Base-by-base conservation (phyloP, 2,888 invertebrate species). In the Lasioglossum oenotherae region DNA sequence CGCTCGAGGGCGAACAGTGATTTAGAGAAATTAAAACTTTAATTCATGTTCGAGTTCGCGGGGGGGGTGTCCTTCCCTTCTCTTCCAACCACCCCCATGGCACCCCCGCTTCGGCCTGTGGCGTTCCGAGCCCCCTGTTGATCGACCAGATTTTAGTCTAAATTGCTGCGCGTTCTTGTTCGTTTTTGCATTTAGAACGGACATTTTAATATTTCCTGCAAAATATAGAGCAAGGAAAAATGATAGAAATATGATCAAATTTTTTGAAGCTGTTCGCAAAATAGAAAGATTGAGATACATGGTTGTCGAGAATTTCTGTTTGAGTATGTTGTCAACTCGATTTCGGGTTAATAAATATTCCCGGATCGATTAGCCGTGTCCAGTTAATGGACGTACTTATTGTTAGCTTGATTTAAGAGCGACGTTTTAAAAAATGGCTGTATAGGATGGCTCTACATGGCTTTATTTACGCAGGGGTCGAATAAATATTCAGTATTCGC, bases 21-120 rank as follows among this genome's bases (percentile, higher is more conserved):
- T 95, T 95, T 93, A 94, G 94, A 95, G 95, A 95, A 95, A 95
- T 95, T 95, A 95, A 95, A 95, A 95, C 93, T 95, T 95, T 95
- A 94, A 94, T 95, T 95, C 95, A 95, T 94, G 94, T 94, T 94
- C 94, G 93, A 93, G 91, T 88, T 92, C 90, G 91, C 87, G 90
- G 86, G 87, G 87, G 16, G 90, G 86, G 85, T 88, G 88, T 85
- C 87, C 89, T 82, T 81, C 74, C 77, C 81, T 86, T 89, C 82
- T 75, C 74, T 46, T 78, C 44, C 73, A 49, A 71, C 57, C 57
- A 74, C 8, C 31, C 80, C 79, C 77, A 60, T 41, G 31, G 72
- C 80, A 6, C 77, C 77, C 69, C 78, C 79, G 31, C 77, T 84
- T 85, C 81, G 81, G 85, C 83, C 82, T 81, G 82, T 79, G 87